Evolutionary conservation across 2,113 vertebrate genomes (phyloP).

Genomic region (Cyrtonyx montezumae): DNA sequence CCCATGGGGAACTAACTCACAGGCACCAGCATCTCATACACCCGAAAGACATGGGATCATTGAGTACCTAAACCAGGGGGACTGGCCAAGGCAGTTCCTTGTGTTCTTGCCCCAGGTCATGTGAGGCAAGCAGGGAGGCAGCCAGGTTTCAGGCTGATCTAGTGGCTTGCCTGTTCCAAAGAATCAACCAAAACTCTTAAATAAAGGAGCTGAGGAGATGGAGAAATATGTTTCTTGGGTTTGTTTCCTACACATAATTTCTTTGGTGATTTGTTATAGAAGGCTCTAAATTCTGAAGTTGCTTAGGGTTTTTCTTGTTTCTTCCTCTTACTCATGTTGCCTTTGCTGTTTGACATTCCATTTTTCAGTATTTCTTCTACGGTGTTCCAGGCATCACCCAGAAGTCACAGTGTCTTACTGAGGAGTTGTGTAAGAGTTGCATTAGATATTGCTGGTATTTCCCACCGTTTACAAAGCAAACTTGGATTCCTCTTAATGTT

Average conservation of each 20-base stretch:
- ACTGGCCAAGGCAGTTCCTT: background rate
- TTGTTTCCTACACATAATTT: background rate
- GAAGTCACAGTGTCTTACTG: background rate
- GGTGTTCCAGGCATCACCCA: background rate
- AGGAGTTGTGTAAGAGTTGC: background rate
- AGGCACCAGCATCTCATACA: background rate
- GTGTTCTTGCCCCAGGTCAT: background rate
- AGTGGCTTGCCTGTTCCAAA: fast-evolving
- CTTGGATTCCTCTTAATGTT: background rate
- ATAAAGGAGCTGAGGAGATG: background rate
- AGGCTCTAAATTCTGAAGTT: background rate
- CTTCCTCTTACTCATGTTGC: background rate
- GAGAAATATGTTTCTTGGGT: background rate
- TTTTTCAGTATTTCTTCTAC: background rate
- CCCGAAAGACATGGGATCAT: fast-evolving
- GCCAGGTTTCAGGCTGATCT: background rate
- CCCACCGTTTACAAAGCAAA: constrained; percentile 27
- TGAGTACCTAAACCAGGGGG: background rate
- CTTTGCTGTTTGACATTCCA: background rate
- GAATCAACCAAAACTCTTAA: background rate
- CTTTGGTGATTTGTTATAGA: background rate
- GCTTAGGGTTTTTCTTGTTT: background rate
- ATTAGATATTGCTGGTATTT: constrained; percentile 14
- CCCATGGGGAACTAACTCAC: fast-evolving
- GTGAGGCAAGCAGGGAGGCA: fast-evolving